A percentile compares a stretch with the other conserved stretches of the same genome.
These are phyloP conservation scores for Petroica traversi DNA, from an alignment of 2,113 vertebrate genomes.

Conservation along the genomic window DNA sequence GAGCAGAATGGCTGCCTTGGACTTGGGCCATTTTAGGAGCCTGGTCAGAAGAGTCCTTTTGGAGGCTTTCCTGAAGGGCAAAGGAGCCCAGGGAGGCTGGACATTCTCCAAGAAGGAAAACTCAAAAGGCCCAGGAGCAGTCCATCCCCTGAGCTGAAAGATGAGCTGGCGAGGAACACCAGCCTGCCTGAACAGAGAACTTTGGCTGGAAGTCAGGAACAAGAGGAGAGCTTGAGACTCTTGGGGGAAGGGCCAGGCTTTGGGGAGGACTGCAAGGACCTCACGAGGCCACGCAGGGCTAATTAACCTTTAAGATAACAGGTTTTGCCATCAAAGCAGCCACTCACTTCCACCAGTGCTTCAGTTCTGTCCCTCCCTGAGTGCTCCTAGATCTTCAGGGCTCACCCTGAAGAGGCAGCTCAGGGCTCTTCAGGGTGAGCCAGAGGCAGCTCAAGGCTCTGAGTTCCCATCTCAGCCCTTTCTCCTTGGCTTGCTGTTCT, in stretches of 20 bases:
- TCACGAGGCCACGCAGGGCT: not conserved
- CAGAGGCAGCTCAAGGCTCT: accelerated
- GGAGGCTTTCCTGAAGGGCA: not conserved
- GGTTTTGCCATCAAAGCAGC: not conserved
- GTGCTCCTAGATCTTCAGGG: not conserved
- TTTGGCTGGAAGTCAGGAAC: not conserved
- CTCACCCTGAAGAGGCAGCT: accelerated
- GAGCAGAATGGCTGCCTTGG: not conserved
- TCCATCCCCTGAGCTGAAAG: not conserved
- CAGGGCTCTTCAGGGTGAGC: too few species aligned
- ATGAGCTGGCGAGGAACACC: not conserved
- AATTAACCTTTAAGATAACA: not conserved
- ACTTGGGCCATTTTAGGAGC: not conserved
- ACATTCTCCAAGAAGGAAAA: not conserved
- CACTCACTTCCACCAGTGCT: not conserved
- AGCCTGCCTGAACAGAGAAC: not conserved
- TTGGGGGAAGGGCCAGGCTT: not conserved
- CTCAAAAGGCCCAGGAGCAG: not conserved
- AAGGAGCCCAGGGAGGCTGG: not conserved
- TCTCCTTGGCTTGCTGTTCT: not conserved
- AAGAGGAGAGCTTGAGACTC: not conserved
- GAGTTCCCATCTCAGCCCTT: not conserved
- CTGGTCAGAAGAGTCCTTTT: not conserved
- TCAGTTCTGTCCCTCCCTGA: not conserved
- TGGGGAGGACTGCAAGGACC: not conserved